Evolutionary conservation across 1,140 invertebrate genomes (phyloP).

Genomic region (Micrasema minimum): DNA sequence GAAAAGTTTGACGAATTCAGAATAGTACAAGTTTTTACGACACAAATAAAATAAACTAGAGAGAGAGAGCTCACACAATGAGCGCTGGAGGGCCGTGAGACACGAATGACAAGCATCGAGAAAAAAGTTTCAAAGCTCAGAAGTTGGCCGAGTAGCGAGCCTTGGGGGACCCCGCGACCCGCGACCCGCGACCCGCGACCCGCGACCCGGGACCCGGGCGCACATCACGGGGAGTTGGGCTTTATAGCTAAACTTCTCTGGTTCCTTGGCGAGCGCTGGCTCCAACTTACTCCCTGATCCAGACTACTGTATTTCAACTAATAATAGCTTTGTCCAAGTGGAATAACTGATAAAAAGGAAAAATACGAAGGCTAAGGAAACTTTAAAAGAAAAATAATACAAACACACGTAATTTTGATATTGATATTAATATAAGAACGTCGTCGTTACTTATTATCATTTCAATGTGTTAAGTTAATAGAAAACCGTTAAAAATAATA

Average conservation of each 20-base stretch:
- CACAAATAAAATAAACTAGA: constrained; percentile 15
- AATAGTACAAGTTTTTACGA: constrained; percentile 21
- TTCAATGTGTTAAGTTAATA: no score
- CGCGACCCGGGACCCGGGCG: neutral
- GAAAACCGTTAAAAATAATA: no score
- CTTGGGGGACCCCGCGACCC: constrained; percentile 17
- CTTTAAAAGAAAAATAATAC: no score
- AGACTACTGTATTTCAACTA: neutral
- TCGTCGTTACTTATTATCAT: no score
- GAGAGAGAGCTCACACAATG: constrained; percentile 19
- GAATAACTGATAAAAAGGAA: no score
- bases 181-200: no score
- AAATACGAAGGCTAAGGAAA: no score
- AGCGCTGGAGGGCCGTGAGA: constrained; percentile 16
- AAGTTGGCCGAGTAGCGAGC: constrained; percentile 18
- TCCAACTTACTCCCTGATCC: constrained; percentile 10
- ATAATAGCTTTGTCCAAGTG: no score
- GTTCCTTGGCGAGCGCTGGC: constrained; percentile 2
- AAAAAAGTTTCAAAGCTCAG: constrained; percentile 33
- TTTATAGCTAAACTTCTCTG: constrained; percentile 18
- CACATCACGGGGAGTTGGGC: constrained; percentile 10
- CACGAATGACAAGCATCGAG: constrained; percentile 18
- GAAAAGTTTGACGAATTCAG: constrained; percentile 8
- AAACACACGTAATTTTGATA: no score
- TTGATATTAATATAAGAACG: no score